Evolutionary conservation across 2,113 vertebrate genomes (phyloP).

Genomic region (Trochalopteron elliotii): DNA sequence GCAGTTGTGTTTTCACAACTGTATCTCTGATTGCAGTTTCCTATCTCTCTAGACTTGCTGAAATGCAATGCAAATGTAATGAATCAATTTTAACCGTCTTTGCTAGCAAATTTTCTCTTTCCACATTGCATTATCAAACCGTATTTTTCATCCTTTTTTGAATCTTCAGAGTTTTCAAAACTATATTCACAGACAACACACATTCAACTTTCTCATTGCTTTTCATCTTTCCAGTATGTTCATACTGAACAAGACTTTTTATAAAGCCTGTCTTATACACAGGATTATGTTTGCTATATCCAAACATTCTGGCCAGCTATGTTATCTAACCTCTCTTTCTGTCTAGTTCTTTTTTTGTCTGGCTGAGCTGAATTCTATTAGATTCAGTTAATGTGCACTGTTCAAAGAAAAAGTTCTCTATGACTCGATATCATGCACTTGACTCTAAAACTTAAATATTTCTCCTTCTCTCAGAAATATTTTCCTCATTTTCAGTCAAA

Average conservation of each 20-base stretch:
- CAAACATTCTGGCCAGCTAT: neutral
- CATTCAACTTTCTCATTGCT: neutral
- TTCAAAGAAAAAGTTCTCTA: neutral
- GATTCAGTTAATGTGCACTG: neutral
- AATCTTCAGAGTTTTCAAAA: neutral
- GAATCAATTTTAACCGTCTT: neutral
- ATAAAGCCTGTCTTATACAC: neutral
- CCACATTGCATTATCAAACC: neutral
- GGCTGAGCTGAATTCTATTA: neutral
- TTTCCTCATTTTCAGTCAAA: neutral
- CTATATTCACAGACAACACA: neutral
- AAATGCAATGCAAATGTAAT: neutral
- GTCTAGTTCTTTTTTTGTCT: neutral
- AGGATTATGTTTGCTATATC: neutral
- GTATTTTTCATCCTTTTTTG: neutral
- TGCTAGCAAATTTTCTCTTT: neutral
- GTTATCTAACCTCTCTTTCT: neutral
- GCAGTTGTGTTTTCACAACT: neutral
- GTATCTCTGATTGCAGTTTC: neutral
- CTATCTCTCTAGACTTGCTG: neutral
- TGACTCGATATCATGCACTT: neutral
- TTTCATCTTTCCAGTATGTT: neutral
- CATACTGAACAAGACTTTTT: neutral
- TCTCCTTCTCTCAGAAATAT: neutral
- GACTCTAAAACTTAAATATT: constrained; percentile 11